Evolutionary conservation across 2,888 invertebrate species (phyloP).

Genomic region (Yponomeuta sedellus): DNA sequence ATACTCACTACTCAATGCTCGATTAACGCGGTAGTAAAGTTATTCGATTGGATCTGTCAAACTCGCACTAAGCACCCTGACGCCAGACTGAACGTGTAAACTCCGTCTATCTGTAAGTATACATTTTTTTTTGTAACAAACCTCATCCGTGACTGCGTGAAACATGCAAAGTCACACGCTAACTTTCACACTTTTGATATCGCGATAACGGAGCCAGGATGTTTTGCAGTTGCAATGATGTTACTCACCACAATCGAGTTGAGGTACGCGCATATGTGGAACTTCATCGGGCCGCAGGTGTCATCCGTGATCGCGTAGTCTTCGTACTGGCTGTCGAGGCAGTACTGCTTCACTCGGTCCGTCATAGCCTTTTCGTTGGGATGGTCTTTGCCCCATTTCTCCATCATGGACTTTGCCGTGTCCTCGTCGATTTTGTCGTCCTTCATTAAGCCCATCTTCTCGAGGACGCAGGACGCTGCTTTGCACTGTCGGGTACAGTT

Average conservation of each 20-base stretch:
- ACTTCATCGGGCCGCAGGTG: constrained; percentile 26
- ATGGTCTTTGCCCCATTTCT: constrained; percentile 22
- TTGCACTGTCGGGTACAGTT: constrained; percentile 26
- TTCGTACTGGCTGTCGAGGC: constrained; percentile 28
- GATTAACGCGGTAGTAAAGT: no score
- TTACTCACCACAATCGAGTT: constrained; percentile 28
- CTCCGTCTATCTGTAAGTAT: no score
- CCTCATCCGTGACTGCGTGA: no score
- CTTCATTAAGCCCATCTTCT: constrained; percentile 24
- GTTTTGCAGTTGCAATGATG: no score
- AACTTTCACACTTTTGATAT: no score
- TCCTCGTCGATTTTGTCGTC: constrained; percentile 28
- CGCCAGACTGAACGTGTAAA: no score
- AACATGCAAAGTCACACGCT: no score
- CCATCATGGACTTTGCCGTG: constrained; percentile 22
- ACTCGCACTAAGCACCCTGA: no score
- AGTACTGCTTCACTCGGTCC: constrained; percentile 24
- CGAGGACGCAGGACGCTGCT: constrained; percentile 27
- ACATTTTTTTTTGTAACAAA: no score
- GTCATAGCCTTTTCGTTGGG: constrained; percentile 23
- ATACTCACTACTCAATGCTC: no score
- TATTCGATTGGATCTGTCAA: no score
- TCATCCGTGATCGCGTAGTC: constrained; percentile 26
- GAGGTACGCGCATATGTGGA: constrained; percentile 28
- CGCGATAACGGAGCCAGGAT: no score